Conservation (phyloP, 2,113 vertebrate species). For the rat (Rattus norvegicus) region DNA sequence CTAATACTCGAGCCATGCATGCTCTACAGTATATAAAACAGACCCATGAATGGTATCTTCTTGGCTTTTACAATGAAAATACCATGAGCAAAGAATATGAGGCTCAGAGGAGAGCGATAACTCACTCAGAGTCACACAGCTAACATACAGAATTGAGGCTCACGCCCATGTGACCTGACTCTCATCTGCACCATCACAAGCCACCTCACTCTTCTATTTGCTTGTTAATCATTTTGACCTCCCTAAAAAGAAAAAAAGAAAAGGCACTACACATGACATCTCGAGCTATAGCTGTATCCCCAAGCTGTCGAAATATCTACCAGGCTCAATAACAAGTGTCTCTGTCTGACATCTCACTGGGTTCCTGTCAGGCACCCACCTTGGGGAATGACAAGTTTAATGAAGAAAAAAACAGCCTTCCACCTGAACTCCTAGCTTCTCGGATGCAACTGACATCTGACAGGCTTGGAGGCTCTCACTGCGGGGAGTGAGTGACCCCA, state of each 20-base stretch:
- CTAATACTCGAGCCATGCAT: conserved; percentile 2
- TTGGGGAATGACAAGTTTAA: conserved; percentile 79
- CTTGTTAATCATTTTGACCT: conserved; percentile 59
- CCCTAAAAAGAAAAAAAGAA: background rate
- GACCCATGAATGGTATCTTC: background rate
- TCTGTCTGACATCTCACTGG: conserved; percentile 74
- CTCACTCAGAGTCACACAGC: conserved; percentile 30
- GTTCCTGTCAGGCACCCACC: conserved; percentile 78
- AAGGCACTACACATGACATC: conserved; percentile 35
- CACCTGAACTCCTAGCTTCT: conserved; percentile 63
- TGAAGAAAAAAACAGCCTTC: conserved; percentile 78
- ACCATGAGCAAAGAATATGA: background rate
- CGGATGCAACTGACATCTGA: conserved; percentile 68
- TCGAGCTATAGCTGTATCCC: conserved; percentile 64
- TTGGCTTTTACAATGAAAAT: conserved; percentile 8
- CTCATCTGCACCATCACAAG: background rate
- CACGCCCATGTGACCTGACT: background rate
- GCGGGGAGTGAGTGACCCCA: conserved; percentile 59
- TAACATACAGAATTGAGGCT: background rate
- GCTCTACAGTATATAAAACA: conserved; percentile 29
- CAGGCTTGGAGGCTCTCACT: conserved; percentile 56
- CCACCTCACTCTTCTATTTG: background rate
- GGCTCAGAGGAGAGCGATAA: background rate
- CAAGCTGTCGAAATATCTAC: conserved; percentile 57
- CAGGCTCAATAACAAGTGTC: conserved; percentile 76